Conservation (phyloP, 2,888 invertebrate species). For the Cybosia mesomella region DNA sequence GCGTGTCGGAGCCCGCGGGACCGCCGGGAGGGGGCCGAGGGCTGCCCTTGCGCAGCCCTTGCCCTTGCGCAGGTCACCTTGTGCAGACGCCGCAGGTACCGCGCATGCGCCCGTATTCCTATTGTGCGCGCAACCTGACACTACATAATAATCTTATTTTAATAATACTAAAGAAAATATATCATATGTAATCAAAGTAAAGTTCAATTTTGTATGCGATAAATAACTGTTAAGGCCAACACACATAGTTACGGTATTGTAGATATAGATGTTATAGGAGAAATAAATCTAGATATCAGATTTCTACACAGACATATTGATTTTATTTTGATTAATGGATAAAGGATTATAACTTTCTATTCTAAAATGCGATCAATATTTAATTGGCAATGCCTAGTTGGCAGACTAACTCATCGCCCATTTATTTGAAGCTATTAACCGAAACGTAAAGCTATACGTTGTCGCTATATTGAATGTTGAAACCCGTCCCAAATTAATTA, state of each 20-base stretch:
- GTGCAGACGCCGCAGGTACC: conserved; percentile 71
- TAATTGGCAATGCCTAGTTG: conserved; percentile 26
- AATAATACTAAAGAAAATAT: conserved; percentile 26
- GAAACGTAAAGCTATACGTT: background rate
- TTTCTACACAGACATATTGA: conserved; percentile 37
- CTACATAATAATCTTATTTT: conserved; percentile 56
- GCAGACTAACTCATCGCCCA: conserved; percentile 10
- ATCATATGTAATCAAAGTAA: conserved; percentile 35
- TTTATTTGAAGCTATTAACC: conserved; percentile 21
- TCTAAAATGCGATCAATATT: conserved; percentile 25
- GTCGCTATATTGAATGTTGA: conserved; percentile 12
- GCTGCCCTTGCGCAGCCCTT: conserved; percentile 73
- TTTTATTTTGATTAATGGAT: conserved; percentile 22
- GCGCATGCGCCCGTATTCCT: conserved; percentile 73
- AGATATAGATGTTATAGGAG: conserved; percentile 37
- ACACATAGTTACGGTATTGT: conserved; percentile 40
- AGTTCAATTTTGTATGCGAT: conserved; percentile 32
- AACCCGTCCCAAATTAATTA: conserved; percentile 14
- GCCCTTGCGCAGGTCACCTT: conserved; percentile 85
- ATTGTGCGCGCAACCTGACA: conserved; percentile 82
- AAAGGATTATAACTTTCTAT: conserved; percentile 23
- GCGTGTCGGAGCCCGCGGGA: conserved; percentile 71
- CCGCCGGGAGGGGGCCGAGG: conserved; percentile 53
- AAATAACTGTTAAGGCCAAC: conserved; percentile 28
- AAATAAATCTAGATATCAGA: conserved; percentile 44